phyloP scores from a whole-genome alignment of 2,888 invertebrate genomes.

The Tachystola acroxantha region DNA sequence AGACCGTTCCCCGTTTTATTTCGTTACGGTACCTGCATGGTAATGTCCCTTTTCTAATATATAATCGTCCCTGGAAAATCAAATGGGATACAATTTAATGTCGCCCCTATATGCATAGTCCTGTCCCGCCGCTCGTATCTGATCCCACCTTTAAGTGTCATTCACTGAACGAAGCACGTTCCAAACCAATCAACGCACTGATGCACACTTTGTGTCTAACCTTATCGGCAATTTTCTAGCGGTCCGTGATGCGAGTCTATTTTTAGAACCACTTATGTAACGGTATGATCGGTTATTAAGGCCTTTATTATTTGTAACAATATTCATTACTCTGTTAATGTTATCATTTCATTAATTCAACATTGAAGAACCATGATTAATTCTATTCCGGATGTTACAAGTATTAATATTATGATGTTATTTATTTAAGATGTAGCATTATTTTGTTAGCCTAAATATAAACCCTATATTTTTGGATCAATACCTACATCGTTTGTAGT shows the following conservation, averaged over 20 bases:
- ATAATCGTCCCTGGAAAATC: conserved; percentile 43
- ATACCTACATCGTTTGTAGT: not conserved
- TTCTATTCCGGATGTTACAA: no score
- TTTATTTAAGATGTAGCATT: no score
- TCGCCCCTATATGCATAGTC: conserved; percentile 28
- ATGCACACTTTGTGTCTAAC: conserved; percentile 21
- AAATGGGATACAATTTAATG: conserved; percentile 25
- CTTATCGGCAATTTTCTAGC: no score
- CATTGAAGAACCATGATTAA: no score
- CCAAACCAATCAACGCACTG: conserved; percentile 19
- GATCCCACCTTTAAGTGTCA: conserved; percentile 21
- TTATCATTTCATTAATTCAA: no score
- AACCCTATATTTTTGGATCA: not conserved
- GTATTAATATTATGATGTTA: no score
- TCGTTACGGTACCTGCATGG: conserved; percentile 44
- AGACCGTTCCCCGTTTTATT: conserved; percentile 43
- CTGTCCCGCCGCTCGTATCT: conserved; percentile 30
- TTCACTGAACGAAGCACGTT: conserved; percentile 19
- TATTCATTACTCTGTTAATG: no score
- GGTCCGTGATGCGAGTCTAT: no score
- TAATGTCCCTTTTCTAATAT: conserved; percentile 49
- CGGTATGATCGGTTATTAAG: no score
- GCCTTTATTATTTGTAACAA: no score
- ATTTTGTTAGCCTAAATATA: conserved; percentile 10
- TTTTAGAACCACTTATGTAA: no score